A percentile compares a stretch with the other conserved stretches of the same genome.
phyloP scores from a whole-genome alignment of 2,113 vertebrate genomes.

The Recurvirostra avosetta region DNA sequence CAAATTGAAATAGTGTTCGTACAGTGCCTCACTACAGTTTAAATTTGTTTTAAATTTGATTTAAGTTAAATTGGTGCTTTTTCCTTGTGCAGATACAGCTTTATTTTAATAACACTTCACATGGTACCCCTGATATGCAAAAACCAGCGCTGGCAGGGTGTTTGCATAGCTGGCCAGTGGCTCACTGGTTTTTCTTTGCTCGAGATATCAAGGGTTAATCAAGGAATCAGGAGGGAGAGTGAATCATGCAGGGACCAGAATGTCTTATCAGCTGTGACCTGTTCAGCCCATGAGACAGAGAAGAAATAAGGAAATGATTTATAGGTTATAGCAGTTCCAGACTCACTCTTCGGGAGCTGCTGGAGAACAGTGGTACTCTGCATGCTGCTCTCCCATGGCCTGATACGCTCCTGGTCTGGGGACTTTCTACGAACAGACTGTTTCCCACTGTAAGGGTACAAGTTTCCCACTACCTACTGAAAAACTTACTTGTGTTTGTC shows the following conservation, averaged over 20 bases:
- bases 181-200: neutral
- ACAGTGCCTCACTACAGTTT: neutral
- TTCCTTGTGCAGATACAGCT: neutral
- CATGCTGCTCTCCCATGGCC: neutral
- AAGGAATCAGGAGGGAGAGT: neutral
- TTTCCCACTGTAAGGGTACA: neutral
- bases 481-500: neutral
- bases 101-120: neutral
- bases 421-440: neutral
- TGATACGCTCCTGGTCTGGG: neutral
- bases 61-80: neutral
- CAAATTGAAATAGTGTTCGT: neutral
- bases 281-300: neutral
- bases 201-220: neutral
- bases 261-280: neutral
- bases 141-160: neutral
- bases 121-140: neutral
- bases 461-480: neutral
- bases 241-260: neutral
- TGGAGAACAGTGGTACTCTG: neutral
- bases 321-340: neutral
- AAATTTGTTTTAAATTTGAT: neutral
- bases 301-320: neutral
- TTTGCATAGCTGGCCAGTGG: neutral
- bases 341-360: neutral